These are phyloP conservation scores for Melitaea cinxia DNA, from an alignment of 1,140 invertebrate species.

Conservation along the genomic window DNA sequence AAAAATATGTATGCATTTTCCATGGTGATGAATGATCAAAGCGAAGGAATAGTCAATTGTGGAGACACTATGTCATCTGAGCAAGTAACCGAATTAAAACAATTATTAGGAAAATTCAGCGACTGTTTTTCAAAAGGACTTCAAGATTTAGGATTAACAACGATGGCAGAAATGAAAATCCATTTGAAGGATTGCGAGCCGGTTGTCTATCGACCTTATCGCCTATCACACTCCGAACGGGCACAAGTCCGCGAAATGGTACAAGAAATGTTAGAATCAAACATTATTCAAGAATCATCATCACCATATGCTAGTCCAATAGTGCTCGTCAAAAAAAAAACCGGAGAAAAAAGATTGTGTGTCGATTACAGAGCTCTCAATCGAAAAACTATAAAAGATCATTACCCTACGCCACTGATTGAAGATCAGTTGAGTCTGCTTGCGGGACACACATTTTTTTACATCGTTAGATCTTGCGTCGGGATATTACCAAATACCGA, in stretches of 20 bases:
- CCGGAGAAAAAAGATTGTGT: not conserved
- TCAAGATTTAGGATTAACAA: not conserved
- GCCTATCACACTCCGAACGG: constrained; percentile 7
- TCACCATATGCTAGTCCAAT: constrained; percentile 23
- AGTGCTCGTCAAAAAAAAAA: not conserved
- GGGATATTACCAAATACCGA: not conserved
- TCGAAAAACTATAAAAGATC: not conserved
- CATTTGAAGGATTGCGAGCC: constrained; percentile 11
- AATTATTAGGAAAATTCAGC: not conserved
- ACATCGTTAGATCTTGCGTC: not conserved
- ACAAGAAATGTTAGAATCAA: constrained; percentile 4
- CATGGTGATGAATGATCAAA: constrained; percentile 1
- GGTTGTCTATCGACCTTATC: constrained; percentile 16
- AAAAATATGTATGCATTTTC: not conserved
- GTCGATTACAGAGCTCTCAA: not conserved
- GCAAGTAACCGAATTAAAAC: not conserved
- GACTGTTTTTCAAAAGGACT: not conserved
- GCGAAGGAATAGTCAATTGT: not conserved
- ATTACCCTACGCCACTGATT: not conserved
- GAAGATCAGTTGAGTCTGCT: not conserved
- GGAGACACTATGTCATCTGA: not conserved
- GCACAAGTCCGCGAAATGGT: not conserved
- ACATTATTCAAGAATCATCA: constrained; percentile 14
- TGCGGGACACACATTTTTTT: not conserved
- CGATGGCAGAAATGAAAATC: constrained; percentile 3